Evolutionary conservation across 2,888 invertebrate genomes (phyloP).

Genomic region (Amaurobius ferox): DNA sequence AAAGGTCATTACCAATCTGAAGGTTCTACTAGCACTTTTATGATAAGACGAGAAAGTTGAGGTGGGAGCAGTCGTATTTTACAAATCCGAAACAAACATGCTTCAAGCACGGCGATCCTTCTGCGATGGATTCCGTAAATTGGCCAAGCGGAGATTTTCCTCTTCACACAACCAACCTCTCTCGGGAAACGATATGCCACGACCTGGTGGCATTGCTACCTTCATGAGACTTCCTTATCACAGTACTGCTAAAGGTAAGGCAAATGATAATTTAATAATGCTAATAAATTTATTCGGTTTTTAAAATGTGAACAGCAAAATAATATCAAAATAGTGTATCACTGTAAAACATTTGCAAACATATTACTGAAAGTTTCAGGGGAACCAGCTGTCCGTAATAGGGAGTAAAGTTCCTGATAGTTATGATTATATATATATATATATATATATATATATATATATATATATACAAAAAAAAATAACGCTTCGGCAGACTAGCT

Average conservation of each 20-base stretch:
- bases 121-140: not conserved
- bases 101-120: not conserved
- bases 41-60: not conserved
- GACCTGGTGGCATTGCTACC: constrained; percentile 62
- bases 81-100: not conserved
- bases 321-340: too few relatives aligned
- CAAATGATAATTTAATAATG: too few relatives aligned
- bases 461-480: too few relatives aligned
- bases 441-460: too few relatives aligned
- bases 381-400: too few relatives aligned
- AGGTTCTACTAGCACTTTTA: not conserved
- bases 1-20: not conserved
- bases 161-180: constrained; percentile 50
- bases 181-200: constrained; percentile 63
- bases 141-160: constrained; percentile 1
- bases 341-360: too few relatives aligned
- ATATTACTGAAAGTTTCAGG: too few relatives aligned
- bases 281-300: not conserved
- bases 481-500: too few relatives aligned
- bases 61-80: not conserved
- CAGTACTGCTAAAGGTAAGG: constrained; percentile 39
- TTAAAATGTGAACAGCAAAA: not conserved
- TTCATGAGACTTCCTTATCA: constrained; percentile 65
- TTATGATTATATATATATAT: too few relatives aligned
- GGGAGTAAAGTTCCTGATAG: too few relatives aligned